A percentile compares a stretch with the other conserved stretches of the same genome.
These are phyloP conservation scores for Pomatostomus ruficeps DNA, from an alignment of 2,113 vertebrate genomes.

Conservation along the genomic window DNA sequence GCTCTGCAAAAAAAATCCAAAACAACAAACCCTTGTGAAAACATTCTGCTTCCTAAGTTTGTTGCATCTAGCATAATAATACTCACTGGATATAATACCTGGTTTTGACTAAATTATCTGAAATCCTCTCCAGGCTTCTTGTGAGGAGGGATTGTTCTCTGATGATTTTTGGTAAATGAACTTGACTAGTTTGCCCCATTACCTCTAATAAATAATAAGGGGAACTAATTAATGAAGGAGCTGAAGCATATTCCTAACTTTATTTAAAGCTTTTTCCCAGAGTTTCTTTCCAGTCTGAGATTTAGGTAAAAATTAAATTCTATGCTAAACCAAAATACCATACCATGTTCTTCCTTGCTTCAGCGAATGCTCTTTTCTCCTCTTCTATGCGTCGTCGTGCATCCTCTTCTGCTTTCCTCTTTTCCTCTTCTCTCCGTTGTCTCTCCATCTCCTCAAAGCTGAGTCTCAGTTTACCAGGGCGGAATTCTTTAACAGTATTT, in stretches of 20 bases:
- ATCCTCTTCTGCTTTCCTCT: constrained; percentile 86
- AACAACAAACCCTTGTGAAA: background rate
- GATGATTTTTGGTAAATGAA: background rate
- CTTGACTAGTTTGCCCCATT: background rate
- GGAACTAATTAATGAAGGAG: background rate
- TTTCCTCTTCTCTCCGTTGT: constrained; percentile 86
- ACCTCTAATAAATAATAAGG: background rate
- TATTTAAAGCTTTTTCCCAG: background rate
- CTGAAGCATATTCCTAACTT: background rate
- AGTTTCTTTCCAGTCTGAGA: background rate
- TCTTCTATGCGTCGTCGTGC: constrained; percentile 87
- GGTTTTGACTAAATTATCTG: background rate
- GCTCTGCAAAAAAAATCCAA: fast-evolving
- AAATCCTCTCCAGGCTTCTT: background rate
- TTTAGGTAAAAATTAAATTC: background rate
- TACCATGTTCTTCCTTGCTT: constrained; percentile 94
- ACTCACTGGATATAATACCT: background rate
- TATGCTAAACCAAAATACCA: background rate
- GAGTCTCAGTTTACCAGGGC: constrained; percentile 87
- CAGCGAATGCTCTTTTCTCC: constrained; percentile 90
- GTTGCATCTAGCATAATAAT: background rate
- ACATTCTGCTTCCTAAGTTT: background rate
- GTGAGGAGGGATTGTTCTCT: background rate
- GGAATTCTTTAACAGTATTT: constrained; percentile 48
- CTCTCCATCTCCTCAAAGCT: constrained; percentile 95